Base-by-base conservation (phyloP, 2,113 vertebrate genomes). In the Marmota flaviventris region DNA sequence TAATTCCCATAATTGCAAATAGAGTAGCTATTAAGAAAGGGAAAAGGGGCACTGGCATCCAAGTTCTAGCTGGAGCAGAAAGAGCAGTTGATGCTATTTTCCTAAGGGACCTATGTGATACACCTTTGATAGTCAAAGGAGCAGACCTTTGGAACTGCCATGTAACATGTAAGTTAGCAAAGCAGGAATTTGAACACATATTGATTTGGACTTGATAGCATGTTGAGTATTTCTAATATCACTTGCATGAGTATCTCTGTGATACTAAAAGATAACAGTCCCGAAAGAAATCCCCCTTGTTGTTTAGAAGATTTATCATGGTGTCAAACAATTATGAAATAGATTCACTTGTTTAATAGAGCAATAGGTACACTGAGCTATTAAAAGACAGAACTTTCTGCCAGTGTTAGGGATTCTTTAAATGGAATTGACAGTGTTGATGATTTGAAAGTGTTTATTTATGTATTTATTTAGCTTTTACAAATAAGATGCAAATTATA, bases 401-500 rank as follows among this genome's bases (percentile, higher is more conserved):
- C 42, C 56, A 81, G 4, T 25, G 51, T 93, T 93, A 67, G 42
- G 14, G 5, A 72, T 81, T 2, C 20, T 95, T 91, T 76, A 48
- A 78, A 72, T 78, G 84, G 53, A 96, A 69, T 45, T 29, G 79
- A 67, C 67, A 94, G 13, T 82, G 11, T 69, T 78, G 67, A 91
- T 84, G 56, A 75, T 86, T 77, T 75, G 12, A 32, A 96, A 79
- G 79, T 25, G 16, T 97, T 91, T 72, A 24, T 70, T 42, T 88
- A 93, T 93, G 5, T 73, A 77, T 69, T 77, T 85, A 85, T 69
- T 45, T 25, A 39, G 17, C 25, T 89, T 82, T 84, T 81, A 39
- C 34, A 91, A 91, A 72, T 53, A 88, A 92, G 79, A 82, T 85
- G 89, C 13, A 91, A 94, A 83, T 75, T 70, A 82, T 91, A 77